A percentile compares a stretch with the other conserved stretches of the same genome.
phyloP scores from a whole-genome alignment of 2,797 vertebrate species.

The Chromis chromis region DNA sequence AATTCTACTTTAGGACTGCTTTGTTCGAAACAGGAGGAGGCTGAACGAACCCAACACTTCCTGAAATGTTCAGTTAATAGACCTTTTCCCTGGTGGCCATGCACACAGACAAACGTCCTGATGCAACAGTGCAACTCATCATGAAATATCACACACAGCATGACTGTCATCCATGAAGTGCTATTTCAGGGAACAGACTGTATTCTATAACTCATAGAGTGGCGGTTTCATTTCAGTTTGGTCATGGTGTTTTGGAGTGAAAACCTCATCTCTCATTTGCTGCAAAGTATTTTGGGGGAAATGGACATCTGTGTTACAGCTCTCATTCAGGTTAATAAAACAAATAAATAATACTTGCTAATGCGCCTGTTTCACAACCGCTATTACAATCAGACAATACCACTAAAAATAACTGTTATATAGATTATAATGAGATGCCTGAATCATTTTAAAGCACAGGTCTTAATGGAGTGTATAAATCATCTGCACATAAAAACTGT shows the following conservation, averaged over 20 bases:
- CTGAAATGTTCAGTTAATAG: conserved; percentile 17
- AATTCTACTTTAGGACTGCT: background rate
- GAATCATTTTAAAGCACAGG: conserved; percentile 1
- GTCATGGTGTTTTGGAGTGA: background rate
- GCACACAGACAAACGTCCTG: conserved; percentile 11
- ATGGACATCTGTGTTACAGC: background rate
- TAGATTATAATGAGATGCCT: conserved; percentile 1
- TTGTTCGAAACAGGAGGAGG: conserved; percentile 4
- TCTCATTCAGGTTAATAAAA: conserved; percentile 7
- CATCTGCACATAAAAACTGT: background rate
- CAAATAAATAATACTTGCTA: background rate
- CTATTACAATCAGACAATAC: conserved; percentile 10
- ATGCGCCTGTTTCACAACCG: conserved; percentile 10
- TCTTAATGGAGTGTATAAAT: conserved; percentile 4
- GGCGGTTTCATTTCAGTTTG: background rate
- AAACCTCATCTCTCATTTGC: conserved; percentile 3
- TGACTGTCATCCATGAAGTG: background rate
- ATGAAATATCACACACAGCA: conserved; percentile 33
- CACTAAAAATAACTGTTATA: conserved; percentile 5
- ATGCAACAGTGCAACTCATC: conserved; percentile 42
- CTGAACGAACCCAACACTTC: conserved; percentile 16
- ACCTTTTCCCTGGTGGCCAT: background rate
- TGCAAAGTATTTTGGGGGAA: background rate
- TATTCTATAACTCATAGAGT: background rate
- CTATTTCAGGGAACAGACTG: background rate